Conservation (phyloP, 2,113 vertebrate genomes). For the Silurus glanis region DNA sequence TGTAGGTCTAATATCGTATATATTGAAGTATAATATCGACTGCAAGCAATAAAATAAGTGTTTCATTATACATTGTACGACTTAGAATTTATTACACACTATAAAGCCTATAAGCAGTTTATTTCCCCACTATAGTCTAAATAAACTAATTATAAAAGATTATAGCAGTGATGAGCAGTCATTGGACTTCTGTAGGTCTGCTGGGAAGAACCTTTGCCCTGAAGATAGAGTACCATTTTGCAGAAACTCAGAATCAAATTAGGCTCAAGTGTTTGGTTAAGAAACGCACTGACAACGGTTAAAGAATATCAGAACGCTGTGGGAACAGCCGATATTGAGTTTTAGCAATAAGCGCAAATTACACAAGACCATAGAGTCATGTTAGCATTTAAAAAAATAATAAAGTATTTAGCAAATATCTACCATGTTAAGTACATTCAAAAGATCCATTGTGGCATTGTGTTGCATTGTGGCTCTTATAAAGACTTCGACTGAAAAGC, state of each 20-base stretch:
- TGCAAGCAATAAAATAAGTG: neutral
- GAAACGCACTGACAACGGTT: neutral
- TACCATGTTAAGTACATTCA: neutral
- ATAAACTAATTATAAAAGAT: neutral
- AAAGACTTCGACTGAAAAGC: neutral
- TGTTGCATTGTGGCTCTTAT: neutral
- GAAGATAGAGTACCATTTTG: neutral
- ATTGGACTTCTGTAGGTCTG: neutral
- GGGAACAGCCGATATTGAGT: too few relatives aligned
- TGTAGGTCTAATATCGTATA: too few relatives aligned
- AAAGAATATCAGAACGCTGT: neutral
- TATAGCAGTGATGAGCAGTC: neutral
- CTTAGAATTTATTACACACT: neutral
- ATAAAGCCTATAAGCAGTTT: neutral
- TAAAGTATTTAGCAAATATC: neutral
- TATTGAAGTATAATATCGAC: neutral
- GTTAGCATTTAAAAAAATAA: neutral
- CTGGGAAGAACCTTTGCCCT: neutral
- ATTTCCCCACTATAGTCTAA: neutral
- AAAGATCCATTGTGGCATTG: neutral
- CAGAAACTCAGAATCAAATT: neutral
- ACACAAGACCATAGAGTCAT: neutral
- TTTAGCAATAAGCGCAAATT: neutral
- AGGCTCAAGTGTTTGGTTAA: neutral
- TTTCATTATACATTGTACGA: neutral